Evolutionary conservation across 1,140 invertebrate species (phyloP).

Genomic region (Drosophila tsacasi): DNA sequence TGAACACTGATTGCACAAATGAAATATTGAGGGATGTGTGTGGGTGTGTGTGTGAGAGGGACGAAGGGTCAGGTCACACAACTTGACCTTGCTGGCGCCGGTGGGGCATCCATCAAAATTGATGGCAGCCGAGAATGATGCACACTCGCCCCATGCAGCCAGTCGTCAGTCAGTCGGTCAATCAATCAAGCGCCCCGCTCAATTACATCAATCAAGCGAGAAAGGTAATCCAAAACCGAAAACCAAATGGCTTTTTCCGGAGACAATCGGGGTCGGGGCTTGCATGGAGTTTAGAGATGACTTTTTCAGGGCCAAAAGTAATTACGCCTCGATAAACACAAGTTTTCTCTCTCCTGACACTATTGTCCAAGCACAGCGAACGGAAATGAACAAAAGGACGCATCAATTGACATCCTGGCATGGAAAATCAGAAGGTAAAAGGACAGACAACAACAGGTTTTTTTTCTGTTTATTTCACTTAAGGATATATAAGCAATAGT

Average conservation of each 20-base stretch:
- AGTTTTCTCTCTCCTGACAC: neutral
- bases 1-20: slow-evolving; percentile 49
- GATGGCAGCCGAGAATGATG: slow-evolving; percentile 36
- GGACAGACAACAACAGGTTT: neutral
- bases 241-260: slow-evolving; percentile 26
- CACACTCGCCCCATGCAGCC: slow-evolving; percentile 29
- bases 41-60: neutral
- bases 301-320: slow-evolving; percentile 29
- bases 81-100: slow-evolving; percentile 47
- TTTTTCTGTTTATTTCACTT: neutral
- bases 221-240: slow-evolving; percentile 54
- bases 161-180: slow-evolving; percentile 36
- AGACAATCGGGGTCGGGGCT: neutral
- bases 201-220: slow-evolving; percentile 60
- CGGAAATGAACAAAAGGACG: neutral
- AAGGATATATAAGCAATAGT: too few relatives aligned
- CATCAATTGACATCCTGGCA: slow-evolving; percentile 3
- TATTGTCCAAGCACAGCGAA: neutral
- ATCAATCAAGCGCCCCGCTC: slow-evolving; percentile 47
- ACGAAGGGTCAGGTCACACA: slow-evolving; percentile 20
- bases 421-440: neutral
- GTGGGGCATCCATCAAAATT: slow-evolving; percentile 61
- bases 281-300: slow-evolving; percentile 14
- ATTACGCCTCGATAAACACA: slow-evolving; percentile 37
- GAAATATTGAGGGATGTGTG: slow-evolving; percentile 32